Evolutionary conservation across 92 coral and sea anemone genomes (phyloP).

Genomic region (Siderastrea radians): DNA sequence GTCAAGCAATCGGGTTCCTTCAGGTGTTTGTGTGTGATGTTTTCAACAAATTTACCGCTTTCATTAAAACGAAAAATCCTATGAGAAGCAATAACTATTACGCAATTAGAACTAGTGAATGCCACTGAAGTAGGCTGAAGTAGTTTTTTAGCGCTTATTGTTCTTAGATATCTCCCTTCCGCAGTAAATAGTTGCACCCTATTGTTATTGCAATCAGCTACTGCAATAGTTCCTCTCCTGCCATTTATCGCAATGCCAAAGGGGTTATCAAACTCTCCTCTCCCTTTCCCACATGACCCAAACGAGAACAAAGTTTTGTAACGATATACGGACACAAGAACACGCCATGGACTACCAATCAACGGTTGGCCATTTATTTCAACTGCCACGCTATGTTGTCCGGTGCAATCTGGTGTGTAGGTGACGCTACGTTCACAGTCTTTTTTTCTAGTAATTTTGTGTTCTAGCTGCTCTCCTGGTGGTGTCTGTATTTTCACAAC

Average conservation of each 20-base stretch:
- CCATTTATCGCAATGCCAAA: too few relatives aligned
- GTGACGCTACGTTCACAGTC: neutral
- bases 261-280: neutral
- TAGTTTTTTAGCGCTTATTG: neutral
- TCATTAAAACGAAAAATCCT: too few relatives aligned
- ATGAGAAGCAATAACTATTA: neutral
- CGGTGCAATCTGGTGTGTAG: constrained; percentile 23
- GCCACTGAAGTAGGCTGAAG: neutral
- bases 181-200: neutral
- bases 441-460: constrained; percentile 18
- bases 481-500: constrained; percentile 43
- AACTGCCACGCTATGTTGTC: constrained; percentile 54
- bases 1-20: neutral
- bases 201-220: neutral
- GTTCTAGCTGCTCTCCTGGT: neutral
- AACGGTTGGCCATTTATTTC: constrained; percentile 52
- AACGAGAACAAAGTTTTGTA: neutral
- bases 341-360: constrained; percentile 51
- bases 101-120: neutral
- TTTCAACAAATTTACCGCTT: neutral
- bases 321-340: constrained; percentile 42
- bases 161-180: neutral
- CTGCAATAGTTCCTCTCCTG: neutral
- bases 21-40: constrained; percentile 40
- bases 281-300: neutral